phyloP scores from a whole-genome alignment of 2,797 vertebrate genomes.

The Synanceia verrucosa region DNA sequence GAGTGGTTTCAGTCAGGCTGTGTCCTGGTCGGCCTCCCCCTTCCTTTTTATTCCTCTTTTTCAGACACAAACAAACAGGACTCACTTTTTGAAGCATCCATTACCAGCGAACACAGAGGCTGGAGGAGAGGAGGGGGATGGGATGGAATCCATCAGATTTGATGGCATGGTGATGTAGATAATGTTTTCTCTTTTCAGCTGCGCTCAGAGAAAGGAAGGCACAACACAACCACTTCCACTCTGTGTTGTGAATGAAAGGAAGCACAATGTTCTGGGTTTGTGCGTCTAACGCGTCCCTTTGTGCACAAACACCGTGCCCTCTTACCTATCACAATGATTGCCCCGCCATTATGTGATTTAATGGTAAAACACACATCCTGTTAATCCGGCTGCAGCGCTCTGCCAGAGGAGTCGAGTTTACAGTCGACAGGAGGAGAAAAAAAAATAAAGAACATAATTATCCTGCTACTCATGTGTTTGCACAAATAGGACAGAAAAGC shows the following conservation, averaged over 20 bases:
- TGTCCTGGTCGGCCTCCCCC: conserved; percentile 32
- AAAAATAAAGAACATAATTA: conserved; percentile 52
- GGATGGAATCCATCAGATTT: conserved; percentile 80
- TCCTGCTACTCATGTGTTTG: conserved; percentile 73
- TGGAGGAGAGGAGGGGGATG: conserved; percentile 43
- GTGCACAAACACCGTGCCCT: conserved; percentile 66
- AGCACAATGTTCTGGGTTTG: conserved; percentile 57
- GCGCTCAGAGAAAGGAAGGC: conserved; percentile 72
- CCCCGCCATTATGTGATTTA: conserved; percentile 72
- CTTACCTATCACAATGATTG: conserved; percentile 73
- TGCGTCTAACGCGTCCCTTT: conserved; percentile 64
- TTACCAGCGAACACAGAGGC: conserved; percentile 71
- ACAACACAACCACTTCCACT: conserved; percentile 69
- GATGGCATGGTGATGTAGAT: conserved; percentile 83
- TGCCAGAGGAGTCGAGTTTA: conserved; percentile 42
- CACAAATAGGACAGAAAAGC: conserved; percentile 70
- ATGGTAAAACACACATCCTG: conserved; percentile 70
- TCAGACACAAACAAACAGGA: conserved; percentile 67
- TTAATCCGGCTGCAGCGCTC: conserved; percentile 50
- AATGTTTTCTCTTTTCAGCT: conserved; percentile 79
- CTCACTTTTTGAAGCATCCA: conserved; percentile 74
- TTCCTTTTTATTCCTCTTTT: conserved; percentile 40
- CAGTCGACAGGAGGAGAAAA: conserved; percentile 5
- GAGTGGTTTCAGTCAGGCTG: conserved; percentile 68
- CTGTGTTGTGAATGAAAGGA: conserved; percentile 63